phyloP scores from a whole-genome alignment of 2,888 invertebrate genomes.

The Tinea pellionella region DNA sequence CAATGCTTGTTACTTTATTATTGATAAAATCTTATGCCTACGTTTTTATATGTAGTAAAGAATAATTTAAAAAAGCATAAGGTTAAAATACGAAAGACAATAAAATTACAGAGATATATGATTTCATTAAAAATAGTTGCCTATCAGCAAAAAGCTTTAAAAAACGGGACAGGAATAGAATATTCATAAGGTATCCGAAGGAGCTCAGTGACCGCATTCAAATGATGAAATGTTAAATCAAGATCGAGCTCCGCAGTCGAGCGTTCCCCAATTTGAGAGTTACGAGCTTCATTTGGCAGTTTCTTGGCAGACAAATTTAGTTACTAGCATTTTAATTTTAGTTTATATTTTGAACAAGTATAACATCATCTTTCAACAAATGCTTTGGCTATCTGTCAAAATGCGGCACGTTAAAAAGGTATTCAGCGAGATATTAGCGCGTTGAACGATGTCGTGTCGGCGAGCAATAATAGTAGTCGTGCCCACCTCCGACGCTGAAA shows the following conservation, averaged over 20 bases:
- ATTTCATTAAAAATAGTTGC: not conserved
- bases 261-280: not conserved
- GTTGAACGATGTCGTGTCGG: conserved; percentile 62
- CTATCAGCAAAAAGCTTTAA: not conserved
- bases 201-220: conserved; percentile 54
- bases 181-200: conserved; percentile 40
- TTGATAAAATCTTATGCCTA: not conserved
- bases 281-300: not conserved
- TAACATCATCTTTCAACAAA: conserved; percentile 3
- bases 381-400: conserved; percentile 47
- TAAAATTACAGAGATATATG: too few species aligned
- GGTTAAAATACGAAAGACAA: too few species aligned
- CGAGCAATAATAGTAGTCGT: conserved; percentile 53
- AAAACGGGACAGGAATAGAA: not conserved
- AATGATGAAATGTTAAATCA: conserved; percentile 69
- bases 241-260: conserved; percentile 21
- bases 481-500: conserved; percentile 47
- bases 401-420: conserved; percentile 46
- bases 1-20: conserved; percentile 2
- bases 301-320: not conserved
- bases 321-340: not conserved
- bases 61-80: too few species aligned
- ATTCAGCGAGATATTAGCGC: conserved; percentile 54
- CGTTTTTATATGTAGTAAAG: not conserved
- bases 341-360: not conserved